Evolutionary conservation across 2,113 vertebrate genomes (phyloP).

Genomic region (Perca schrenkii): DNA sequence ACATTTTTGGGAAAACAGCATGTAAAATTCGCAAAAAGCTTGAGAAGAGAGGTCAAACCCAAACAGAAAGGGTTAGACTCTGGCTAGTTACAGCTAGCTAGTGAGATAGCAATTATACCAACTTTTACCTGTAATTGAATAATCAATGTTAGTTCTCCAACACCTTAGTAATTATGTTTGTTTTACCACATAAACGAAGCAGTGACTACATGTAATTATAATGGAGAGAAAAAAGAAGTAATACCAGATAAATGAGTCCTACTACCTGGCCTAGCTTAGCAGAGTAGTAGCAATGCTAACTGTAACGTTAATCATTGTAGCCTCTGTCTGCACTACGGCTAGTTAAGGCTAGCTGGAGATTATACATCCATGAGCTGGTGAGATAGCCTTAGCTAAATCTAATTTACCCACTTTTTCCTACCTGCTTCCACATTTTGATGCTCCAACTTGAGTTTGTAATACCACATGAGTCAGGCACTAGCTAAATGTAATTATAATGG

Average conservation of each 20-base stretch:
- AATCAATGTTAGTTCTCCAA: background rate
- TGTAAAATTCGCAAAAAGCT: background rate
- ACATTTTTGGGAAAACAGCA: background rate
- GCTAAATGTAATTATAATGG: background rate
- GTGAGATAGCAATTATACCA: background rate
- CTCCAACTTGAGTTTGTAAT: too few relatives aligned
- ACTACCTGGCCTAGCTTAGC: too few relatives aligned
- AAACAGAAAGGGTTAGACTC: too few relatives aligned
- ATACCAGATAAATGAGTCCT: background rate
- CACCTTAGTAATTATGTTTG: too few relatives aligned
- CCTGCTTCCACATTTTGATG: background rate
- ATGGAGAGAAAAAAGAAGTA: background rate
- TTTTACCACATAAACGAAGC: background rate
- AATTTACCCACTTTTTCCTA: background rate
- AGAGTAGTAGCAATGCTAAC: too few relatives aligned
- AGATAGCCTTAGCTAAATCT: background rate
- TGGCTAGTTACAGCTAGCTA: background rate
- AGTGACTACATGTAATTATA: background rate
- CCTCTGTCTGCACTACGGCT: background rate
- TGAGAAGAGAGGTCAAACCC: background rate
- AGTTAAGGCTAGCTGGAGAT: too few relatives aligned
- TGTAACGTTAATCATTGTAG: background rate
- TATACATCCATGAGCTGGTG: too few relatives aligned
- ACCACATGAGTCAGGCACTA: background rate
- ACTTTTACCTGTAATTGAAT: background rate